A percentile compares a stretch with the other conserved stretches of the same genome.
phyloP scores from a whole-genome alignment of 2,797 vertebrate genomes.

The Sebastes nivosus region DNA sequence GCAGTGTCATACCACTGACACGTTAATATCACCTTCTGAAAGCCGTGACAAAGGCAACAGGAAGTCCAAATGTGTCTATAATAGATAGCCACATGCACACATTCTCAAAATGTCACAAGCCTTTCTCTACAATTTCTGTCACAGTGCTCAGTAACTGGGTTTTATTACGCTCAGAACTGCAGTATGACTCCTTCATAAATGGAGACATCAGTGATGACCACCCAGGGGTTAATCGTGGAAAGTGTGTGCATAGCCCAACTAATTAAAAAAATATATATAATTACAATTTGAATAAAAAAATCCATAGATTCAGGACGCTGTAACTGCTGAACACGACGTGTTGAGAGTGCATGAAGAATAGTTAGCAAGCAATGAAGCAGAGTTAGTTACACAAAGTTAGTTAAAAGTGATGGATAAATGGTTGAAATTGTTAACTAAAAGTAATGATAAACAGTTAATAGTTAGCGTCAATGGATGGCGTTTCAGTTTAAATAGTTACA shows the following conservation, averaged over 20 bases:
- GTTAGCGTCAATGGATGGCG: background rate
- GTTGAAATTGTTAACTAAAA: background rate
- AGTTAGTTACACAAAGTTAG: too few relatives aligned
- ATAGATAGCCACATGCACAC: background rate
- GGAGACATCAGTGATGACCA: background rate
- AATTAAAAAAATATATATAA: background rate
- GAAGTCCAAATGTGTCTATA: slow-evolving; percentile 24
- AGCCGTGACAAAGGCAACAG: slow-evolving; percentile 14
- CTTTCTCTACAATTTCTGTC: background rate
- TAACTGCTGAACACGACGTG: background rate
- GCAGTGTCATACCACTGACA: background rate
- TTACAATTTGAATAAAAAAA: background rate
- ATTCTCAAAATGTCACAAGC: background rate
- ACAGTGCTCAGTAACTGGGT: background rate
- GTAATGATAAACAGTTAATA: background rate
- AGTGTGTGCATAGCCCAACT: background rate
- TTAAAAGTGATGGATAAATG: background rate
- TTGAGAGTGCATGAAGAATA: background rate
- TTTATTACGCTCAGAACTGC: background rate
- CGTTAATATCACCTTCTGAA: background rate
- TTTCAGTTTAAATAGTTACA: background rate
- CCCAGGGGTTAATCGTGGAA: background rate
- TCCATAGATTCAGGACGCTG: background rate
- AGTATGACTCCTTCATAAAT: background rate
- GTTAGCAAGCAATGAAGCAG: background rate